Percentiles rank a stretch among this genome's conserved stretches.
These are phyloP conservation scores for Xenops minutus DNA, from an alignment of 2,797 vertebrate genomes.

Conservation along the genomic window DNA sequence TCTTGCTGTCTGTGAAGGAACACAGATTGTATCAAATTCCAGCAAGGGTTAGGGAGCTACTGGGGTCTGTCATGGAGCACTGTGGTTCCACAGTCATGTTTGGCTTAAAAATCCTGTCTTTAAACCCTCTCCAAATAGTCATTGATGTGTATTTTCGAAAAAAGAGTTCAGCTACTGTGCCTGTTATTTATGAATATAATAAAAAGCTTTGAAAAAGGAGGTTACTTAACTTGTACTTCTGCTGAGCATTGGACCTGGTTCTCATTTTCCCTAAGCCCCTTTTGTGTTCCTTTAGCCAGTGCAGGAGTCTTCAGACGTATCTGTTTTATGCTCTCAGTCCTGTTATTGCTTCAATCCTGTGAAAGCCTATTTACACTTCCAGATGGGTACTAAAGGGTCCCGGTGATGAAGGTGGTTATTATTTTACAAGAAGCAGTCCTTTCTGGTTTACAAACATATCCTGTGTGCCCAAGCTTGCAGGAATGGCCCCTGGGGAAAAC, in stretches of 20 bases:
- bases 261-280: neutral
- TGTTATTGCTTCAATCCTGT: neutral
- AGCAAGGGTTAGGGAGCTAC: neutral
- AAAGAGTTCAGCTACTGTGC: neutral
- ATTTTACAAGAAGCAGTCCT: neutral
- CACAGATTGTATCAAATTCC: neutral
- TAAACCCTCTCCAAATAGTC: neutral
- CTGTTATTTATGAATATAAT: neutral
- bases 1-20: neutral
- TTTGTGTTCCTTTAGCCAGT: neutral
- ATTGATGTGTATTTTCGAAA: neutral
- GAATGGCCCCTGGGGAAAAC: neutral
- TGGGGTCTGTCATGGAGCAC: neutral
- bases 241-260: neutral
- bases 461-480: neutral
- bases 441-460: neutral
- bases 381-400: neutral
- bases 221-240: neutral
- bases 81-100: fast-evolving
- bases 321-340: neutral
- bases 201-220: neutral
- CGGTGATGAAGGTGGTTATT: neutral
- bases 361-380: neutral
- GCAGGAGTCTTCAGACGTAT: neutral
- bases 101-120: fast-evolving